phyloP scores from a whole-genome alignment of 2,797 vertebrate genomes.

The Brotula barbata region DNA sequence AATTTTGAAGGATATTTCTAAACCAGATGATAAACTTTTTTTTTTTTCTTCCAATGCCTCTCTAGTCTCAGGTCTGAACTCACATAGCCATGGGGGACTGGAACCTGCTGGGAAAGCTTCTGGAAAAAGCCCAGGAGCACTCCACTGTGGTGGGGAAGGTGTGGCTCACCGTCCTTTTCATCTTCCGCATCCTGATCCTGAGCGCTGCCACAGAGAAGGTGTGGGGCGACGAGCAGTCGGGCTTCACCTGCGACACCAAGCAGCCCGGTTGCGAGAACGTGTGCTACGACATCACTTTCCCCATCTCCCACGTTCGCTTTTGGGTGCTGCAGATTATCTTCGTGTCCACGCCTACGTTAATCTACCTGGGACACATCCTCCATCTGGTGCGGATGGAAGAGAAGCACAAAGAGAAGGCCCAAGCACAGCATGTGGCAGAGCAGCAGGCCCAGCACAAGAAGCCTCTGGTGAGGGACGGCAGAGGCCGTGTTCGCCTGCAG shows the following conservation, averaged over 20 bases:
- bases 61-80: conserved; percentile 50
- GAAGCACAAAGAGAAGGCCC: conserved; percentile 73
- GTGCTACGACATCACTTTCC: conserved; percentile 89
- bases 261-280: conserved; percentile 89
- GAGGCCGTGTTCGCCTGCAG: conserved; percentile 78
- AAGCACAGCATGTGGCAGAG: conserved; percentile 26
- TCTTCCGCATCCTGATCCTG: conserved; percentile 87
- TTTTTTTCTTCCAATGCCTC: conserved; percentile 9
- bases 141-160: conserved; percentile 88
- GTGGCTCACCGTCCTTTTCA: conserved; percentile 88
- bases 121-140: conserved; percentile 89
- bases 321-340: conserved; percentile 94
- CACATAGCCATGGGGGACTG: conserved; percentile 85
- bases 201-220: conserved; percentile 86
- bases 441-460: conserved; percentile 63
- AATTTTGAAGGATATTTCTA: conserved; percentile 6
- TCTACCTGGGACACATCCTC: conserved; percentile 89
- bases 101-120: conserved; percentile 86
- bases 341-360: conserved; percentile 85
- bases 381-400: conserved; percentile 86
- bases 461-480: conserved; percentile 58
- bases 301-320: conserved; percentile 89
- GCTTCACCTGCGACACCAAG: conserved; percentile 89
- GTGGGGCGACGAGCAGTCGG: conserved; percentile 87
- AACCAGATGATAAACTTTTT: neutral